A percentile compares a stretch with the other conserved stretches of the same genome.
Conservation (phyloP, 2,888 invertebrate species). For the Stenotaenia linearis region DNA sequence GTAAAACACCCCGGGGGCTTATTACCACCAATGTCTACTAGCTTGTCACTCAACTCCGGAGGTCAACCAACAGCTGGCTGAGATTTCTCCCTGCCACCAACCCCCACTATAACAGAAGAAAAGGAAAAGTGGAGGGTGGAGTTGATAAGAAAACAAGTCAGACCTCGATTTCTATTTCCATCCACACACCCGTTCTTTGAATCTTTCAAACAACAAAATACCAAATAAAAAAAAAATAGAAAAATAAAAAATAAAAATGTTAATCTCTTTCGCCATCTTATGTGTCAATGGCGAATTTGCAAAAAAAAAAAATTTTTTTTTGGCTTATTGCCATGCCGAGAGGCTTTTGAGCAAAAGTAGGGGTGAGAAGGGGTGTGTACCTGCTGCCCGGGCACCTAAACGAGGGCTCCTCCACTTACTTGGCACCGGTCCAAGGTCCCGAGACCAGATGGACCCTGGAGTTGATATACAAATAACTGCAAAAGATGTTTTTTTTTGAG, state of each 20-base stretch:
- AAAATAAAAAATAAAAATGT: not conserved
- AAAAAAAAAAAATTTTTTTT: not conserved
- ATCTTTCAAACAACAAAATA: not conserved
- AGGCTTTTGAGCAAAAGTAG: not conserved
- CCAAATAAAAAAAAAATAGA: not conserved
- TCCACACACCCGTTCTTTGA: not conserved
- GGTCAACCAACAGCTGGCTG: not conserved
- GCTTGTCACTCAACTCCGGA: not conserved
- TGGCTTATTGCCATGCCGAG: not conserved
- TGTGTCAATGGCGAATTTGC: not conserved
- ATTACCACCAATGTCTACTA: not conserved
- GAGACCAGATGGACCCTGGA: not conserved
- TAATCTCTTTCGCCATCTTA: not conserved
- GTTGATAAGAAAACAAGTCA: not conserved
- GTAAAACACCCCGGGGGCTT: not conserved
- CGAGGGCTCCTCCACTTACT: conserved; percentile 1
- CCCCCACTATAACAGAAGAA: not conserved
- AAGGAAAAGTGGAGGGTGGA: not conserved
- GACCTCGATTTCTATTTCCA: not conserved
- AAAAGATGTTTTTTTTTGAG: not conserved
- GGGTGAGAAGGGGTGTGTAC: not conserved
- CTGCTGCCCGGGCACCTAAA: not conserved
- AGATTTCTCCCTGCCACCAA: not conserved
- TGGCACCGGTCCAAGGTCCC: not conserved
- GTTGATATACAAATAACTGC: not conserved